These are phyloP conservation scores for Siniperca obscura DNA, from an alignment of 2,797 vertebrate species.

Conservation along the genomic window DNA sequence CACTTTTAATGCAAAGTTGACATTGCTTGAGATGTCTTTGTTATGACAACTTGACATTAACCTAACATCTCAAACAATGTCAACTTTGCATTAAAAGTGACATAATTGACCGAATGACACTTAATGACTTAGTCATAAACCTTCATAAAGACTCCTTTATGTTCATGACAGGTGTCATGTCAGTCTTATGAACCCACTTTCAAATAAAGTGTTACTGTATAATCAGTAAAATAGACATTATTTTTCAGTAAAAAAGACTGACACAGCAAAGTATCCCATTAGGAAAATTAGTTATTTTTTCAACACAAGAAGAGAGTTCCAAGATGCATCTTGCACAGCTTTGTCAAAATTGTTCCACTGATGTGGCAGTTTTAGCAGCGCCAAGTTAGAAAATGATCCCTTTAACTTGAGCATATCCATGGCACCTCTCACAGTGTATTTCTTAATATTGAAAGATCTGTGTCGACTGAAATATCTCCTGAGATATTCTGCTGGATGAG, in stretches of 20 bases:
- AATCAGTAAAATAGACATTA: not conserved
- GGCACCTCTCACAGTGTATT: not conserved
- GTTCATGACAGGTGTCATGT: too few species aligned
- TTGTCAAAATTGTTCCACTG: conserved; percentile 9
- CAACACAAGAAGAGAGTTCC: not conserved
- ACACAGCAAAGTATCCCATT: not conserved
- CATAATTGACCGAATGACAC: too few species aligned
- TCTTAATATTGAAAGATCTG: conserved; percentile 3
- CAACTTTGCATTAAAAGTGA: too few species aligned
- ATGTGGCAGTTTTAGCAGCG: not conserved
- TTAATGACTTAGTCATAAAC: too few species aligned
- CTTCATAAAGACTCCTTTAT: too few species aligned
- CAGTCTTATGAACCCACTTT: too few species aligned
- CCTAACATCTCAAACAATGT: too few species aligned
- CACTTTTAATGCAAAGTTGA: too few species aligned
- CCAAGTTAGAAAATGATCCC: conserved; percentile 10
- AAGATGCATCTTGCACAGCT: conserved; percentile 8
- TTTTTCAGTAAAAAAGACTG: not conserved
- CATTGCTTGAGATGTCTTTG: too few species aligned
- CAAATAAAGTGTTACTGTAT: not conserved
- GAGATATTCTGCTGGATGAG: not conserved
- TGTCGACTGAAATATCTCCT: conserved; percentile 11
- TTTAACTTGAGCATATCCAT: conserved; percentile 10
- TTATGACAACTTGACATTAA: too few species aligned
- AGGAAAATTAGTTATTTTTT: not conserved